phyloP scores from a whole-genome alignment of 2,797 vertebrate genomes.

The Pteronotus mesoamericanus region DNA sequence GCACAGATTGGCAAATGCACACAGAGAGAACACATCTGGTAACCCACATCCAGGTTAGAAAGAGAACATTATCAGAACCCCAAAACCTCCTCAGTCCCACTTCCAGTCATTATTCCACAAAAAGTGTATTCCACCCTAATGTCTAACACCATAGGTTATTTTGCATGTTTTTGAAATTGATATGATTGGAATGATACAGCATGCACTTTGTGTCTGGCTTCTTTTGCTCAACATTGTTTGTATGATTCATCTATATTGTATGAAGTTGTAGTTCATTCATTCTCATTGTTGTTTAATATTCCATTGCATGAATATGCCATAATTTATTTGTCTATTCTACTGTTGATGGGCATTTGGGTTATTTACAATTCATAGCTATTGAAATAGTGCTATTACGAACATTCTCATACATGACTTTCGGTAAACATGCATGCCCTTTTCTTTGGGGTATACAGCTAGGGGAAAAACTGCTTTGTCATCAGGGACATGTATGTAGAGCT shows the following conservation, averaged over 20 bases:
- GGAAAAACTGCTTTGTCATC: background rate
- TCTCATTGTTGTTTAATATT: background rate
- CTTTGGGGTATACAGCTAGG: background rate
- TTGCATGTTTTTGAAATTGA: background rate
- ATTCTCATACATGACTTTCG: background rate
- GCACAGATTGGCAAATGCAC: background rate
- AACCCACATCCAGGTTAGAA: background rate
- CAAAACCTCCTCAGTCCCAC: background rate
- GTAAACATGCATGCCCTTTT: conserved; percentile 6
- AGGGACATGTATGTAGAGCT: background rate
- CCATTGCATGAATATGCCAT: background rate
- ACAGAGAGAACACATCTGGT: background rate
- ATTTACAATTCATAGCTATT: background rate
- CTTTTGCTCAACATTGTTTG: background rate
- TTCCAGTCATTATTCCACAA: background rate
- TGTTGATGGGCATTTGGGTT: background rate
- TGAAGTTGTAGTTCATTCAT: background rate
- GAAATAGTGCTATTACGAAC: background rate
- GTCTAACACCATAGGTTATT: background rate
- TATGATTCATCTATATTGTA: background rate
- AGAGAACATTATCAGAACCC: background rate
- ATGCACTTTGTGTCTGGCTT: background rate
- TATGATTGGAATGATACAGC: background rate
- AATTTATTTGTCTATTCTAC: background rate
- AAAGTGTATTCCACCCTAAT: background rate